phyloP scores from a whole-genome alignment of 2,888 invertebrate species.

The Heliconius hortense region DNA sequence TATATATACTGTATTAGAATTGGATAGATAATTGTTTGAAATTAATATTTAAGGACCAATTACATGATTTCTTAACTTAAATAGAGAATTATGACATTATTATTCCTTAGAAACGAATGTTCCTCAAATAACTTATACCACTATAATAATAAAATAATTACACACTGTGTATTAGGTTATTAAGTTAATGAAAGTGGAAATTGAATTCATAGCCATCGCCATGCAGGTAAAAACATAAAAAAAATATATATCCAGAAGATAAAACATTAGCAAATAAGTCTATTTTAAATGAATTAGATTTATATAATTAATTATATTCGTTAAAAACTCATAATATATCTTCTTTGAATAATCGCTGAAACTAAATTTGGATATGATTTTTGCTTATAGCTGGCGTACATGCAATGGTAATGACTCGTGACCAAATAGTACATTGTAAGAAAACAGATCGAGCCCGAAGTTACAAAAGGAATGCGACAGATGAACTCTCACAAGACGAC shows the following conservation, averaged over 20 bases:
- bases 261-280: too few species aligned
- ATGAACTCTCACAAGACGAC: constrained; percentile 48
- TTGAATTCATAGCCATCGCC: too few species aligned
- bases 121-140: too few species aligned
- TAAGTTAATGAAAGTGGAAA: too few species aligned
- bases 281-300: too few species aligned
- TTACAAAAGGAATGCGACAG: constrained; percentile 46
- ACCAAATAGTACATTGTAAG: constrained; percentile 55
- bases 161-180: too few species aligned
- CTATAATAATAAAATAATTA: too few species aligned
- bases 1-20: too few species aligned
- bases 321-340: not conserved
- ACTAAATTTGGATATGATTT: not conserved
- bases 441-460: constrained; percentile 58
- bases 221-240: too few species aligned
- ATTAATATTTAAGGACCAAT: not conserved
- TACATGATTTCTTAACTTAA: not conserved
- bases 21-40: not conserved
- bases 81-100: too few species aligned
- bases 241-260: not conserved
- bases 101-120: too few species aligned
- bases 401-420: constrained; percentile 64
- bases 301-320: too few species aligned
- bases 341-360: not conserved
- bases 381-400: constrained; percentile 59